A percentile compares a stretch with the other conserved stretches of the same genome.
Conservation (phyloP, 2,797 vertebrate genomes). For the Moxostoma hubbsi region DNA sequence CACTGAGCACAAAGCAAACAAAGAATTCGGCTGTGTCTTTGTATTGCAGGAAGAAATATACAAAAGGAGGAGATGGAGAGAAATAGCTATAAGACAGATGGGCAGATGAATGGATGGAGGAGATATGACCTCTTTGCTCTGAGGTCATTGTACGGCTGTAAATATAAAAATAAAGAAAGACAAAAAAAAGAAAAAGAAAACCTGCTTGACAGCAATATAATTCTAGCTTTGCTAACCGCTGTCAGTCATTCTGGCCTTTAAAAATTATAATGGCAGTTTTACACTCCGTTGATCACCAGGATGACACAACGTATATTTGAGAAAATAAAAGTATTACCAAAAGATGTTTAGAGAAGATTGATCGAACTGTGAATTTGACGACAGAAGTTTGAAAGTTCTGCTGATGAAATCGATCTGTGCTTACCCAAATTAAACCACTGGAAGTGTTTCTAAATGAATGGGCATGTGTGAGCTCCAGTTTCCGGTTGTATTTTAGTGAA, state of each 20-base stretch:
- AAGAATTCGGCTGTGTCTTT: background rate
- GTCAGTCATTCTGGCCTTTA: constrained; percentile 54
- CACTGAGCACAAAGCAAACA: constrained; percentile 37
- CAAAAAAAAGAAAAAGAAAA: constrained; percentile 46
- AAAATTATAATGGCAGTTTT: constrained; percentile 62
- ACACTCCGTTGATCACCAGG: constrained; percentile 40
- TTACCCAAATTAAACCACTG: no score
- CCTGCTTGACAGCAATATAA: constrained; percentile 46
- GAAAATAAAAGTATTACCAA: constrained; percentile 30
- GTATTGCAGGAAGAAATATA: constrained; percentile 16
- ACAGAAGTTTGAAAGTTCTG: no score
- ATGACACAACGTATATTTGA: background rate
- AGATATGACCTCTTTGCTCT: constrained; percentile 45
- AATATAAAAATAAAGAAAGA: constrained; percentile 59
- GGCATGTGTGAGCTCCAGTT: no score
- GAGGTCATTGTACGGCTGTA: constrained; percentile 49
- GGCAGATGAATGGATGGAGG: constrained; percentile 10
- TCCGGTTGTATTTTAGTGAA: no score
- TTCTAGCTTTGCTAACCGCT: constrained; percentile 35
- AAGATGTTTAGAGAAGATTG: no score
- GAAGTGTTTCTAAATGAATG: no score
- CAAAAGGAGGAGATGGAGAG: background rate
- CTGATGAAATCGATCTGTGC: no score
- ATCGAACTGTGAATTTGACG: no score
- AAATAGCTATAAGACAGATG: constrained; percentile 3